Base-by-base conservation (phyloP, 1,140 invertebrate genomes). In the Eriosoma lanigerum region DNA sequence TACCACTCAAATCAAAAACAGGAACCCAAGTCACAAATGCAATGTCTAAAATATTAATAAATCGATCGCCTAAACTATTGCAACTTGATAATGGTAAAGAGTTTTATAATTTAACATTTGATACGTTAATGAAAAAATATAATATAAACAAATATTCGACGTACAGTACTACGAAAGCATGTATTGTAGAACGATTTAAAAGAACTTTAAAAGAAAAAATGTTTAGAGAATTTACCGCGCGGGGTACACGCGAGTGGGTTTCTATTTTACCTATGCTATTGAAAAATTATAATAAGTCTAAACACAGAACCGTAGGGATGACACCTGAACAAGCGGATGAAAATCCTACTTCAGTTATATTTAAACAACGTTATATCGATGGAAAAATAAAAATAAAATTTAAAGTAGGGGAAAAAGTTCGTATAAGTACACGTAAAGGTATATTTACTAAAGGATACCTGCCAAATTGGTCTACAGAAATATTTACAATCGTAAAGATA, bases 391-490 rank as follows among this genome's bases (percentile, higher is more conserved):
- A 32, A 21, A n/a, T 9, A 44, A 81, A 82, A 60, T 82, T 80
- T 66, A 38, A 54, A 26, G 13, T 82, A 15, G 82, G 60, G 1
- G 80, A 82, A 70, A 58, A 46, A 10, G 81, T 82, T 1, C 56
- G 81, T 24, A 80, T 82, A 70, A 72, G 44, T 24, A 82, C 81
- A 50, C 24, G 76, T 9, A 82, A 82, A 78, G n/a, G 24, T 19
- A 17, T 62, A 32, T 83, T 82, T 58, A 50, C 29, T 58, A 82
- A 83, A 54, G 66, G 81, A 1, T 83, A 83, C 46, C 62, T 64
- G 12, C 80, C 81, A 2, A 80, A 68, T 44, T 81, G 73, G 81
- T 54, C 64, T 15, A 80, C 52, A 13, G 82, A 82, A 73, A 50
- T 82, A n/a, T 83, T 82, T 24, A 76, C 56, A 17, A 50, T 82